These are phyloP conservation scores for Chironomus tepperi DNA, from an alignment of 1,140 invertebrate genomes.

Conservation along the genomic window DNA sequence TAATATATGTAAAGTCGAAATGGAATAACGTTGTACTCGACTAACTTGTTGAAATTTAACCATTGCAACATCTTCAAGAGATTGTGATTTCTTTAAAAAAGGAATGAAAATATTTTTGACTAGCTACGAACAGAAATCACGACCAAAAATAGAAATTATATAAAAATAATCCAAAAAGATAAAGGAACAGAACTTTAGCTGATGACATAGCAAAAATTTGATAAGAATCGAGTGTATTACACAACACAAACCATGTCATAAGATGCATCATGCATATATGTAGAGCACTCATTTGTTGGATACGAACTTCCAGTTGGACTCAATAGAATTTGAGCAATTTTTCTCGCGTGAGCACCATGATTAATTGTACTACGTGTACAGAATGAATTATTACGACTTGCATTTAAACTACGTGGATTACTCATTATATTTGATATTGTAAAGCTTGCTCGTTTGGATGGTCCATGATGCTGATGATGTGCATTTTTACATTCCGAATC, in stretches of 20 bases:
- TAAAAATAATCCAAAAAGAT: not conserved
- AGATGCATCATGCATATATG: conserved; percentile 25
- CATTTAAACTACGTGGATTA: conserved; percentile 5
- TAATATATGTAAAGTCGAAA: conserved; percentile 17
- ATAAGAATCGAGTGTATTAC: not conserved
- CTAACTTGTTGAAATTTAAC: not conserved
- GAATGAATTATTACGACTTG: conserved; percentile 13
- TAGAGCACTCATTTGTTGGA: conserved; percentile 9
- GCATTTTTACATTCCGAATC: conserved; percentile 12
- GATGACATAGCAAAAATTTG: not conserved
- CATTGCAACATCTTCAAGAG: not conserved
- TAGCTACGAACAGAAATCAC: not conserved
- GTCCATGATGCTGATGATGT: not conserved
- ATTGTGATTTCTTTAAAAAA: not conserved
- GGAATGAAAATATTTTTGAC: not conserved
- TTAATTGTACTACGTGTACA: not conserved
- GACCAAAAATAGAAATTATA: not conserved
- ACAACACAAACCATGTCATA: conserved; percentile 9
- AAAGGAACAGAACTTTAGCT: not conserved
- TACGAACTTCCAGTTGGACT: not conserved
- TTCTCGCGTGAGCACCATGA: not conserved
- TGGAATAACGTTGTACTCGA: not conserved
- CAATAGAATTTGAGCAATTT: conserved; percentile 5
- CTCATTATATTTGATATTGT: conserved; percentile 1
- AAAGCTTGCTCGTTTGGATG: not conserved